A percentile compares a stretch with the other conserved stretches of the same genome.
These are phyloP conservation scores for Microtus ochrogaster DNA, from an alignment of 2,113 vertebrate genomes.

Conservation along the genomic window DNA sequence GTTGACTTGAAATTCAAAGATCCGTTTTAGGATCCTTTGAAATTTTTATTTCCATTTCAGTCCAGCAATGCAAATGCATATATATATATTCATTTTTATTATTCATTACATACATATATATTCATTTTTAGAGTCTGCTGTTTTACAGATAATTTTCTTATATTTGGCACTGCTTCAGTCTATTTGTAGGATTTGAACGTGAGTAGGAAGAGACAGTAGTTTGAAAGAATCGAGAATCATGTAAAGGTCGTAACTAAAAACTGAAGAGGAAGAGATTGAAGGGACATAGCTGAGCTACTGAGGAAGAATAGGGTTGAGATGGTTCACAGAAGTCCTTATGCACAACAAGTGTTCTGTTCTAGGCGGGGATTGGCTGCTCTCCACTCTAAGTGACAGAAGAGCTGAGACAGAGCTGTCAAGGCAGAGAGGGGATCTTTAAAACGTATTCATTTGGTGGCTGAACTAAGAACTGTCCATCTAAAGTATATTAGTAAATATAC, in stretches of 20 bases:
- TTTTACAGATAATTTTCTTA: constrained; percentile 43
- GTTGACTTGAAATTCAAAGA: constrained; percentile 2
- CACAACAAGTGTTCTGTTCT: neutral
- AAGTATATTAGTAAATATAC: neutral
- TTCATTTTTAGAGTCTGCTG: constrained; percentile 37
- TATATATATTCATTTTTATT: neutral
- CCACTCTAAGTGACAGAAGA: constrained; percentile 21
- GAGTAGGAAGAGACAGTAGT: constrained; percentile 35
- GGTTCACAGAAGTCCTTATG: constrained; percentile 2
- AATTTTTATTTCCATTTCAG: constrained; percentile 64
- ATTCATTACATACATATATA: neutral
- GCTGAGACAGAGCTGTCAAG: neutral
- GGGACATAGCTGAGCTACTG: constrained; percentile 35
- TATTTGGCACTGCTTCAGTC: constrained; percentile 26
- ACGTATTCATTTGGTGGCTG: neutral
- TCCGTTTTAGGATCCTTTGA: constrained; percentile 47
- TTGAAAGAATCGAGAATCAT: constrained; percentile 50
- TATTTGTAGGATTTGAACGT: constrained; percentile 58
- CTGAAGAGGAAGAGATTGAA: constrained; percentile 1
- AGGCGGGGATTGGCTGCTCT: constrained; percentile 29
- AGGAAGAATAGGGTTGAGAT: neutral
- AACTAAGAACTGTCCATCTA: neutral
- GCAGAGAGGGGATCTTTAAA: neutral
- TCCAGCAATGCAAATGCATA: neutral
- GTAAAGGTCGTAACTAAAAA: neutral